phyloP scores from a whole-genome alignment of 2,113 vertebrate genomes.

The Grammomys dolichurus region DNA sequence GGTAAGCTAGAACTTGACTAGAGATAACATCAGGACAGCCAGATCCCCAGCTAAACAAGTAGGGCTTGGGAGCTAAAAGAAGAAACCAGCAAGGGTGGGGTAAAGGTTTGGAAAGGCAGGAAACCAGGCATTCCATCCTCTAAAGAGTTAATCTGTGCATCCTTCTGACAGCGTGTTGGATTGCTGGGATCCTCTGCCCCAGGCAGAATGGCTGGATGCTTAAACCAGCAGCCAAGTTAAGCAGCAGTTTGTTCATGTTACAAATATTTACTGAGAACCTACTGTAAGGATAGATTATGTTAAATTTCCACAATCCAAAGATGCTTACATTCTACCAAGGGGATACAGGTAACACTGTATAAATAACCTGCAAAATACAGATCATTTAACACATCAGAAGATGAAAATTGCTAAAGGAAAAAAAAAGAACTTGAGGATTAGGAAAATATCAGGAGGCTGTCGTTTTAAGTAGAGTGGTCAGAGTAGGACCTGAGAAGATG shows the following conservation, averaged over 20 bases:
- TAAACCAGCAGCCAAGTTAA: not conserved
- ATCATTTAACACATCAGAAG: not conserved
- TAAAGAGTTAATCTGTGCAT: not conserved
- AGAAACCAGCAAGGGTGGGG: not conserved
- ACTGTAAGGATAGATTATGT: constrained; percentile 21
- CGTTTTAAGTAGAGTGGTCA: not conserved
- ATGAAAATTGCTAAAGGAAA: constrained; percentile 23
- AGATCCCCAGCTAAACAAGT: not conserved
- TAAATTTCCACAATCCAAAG: not conserved
- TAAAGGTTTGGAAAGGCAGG: not conserved
- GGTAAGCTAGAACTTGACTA: not conserved
- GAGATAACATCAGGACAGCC: not conserved
- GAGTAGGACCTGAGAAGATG: not conserved
- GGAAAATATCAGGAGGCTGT: rapidly evolving
- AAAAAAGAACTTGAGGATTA: not conserved
- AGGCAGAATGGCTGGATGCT: not conserved
- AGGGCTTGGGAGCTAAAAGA: not conserved
- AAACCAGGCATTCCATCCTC: not conserved
- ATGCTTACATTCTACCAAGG: constrained; percentile 5
- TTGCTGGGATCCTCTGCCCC: not conserved
- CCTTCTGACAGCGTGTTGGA: not conserved
- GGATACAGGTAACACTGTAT: not conserved
- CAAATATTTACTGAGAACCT: constrained; percentile 17
- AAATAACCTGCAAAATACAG: too few relatives aligned
- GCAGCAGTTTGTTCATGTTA: not conserved